Evolutionary conservation across 2,113 vertebrate species (phyloP).

Genomic region (Urocitellus parryii): DNA sequence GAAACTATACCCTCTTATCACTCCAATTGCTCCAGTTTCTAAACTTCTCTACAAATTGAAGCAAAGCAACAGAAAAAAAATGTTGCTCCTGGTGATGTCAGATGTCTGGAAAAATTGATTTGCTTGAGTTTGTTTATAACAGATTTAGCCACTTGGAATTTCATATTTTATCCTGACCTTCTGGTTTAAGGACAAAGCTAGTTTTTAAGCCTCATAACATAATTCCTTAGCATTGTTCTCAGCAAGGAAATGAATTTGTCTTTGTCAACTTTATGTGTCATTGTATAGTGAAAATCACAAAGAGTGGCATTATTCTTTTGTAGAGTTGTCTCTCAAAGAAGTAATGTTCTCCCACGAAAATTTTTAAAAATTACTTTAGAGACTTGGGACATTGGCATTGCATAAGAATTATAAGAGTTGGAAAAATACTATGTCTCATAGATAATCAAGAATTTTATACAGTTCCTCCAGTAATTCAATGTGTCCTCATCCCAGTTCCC

Average conservation of each 20-base stretch:
- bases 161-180: conserved; percentile 64
- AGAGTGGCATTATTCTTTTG: conserved; percentile 46
- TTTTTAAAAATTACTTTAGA: conserved; percentile 61
- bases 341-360: conserved; percentile 55
- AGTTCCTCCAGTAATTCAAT: conserved; percentile 9
- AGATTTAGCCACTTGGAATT: conserved; percentile 24
- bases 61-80: conserved; percentile 12
- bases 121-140: conserved; percentile 42
- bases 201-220: conserved; percentile 47
- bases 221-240: conserved; percentile 37
- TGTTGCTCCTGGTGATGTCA: conserved; percentile 9
- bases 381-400: conserved; percentile 25
- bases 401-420: conserved; percentile 21
- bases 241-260: conserved; percentile 34
- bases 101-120: conserved; percentile 49
- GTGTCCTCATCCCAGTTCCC: not conserved
- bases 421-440: conserved; percentile 60
- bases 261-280: conserved; percentile 56
- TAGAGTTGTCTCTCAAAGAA: conserved; percentile 64
- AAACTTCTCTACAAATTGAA: conserved; percentile 46
- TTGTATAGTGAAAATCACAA: conserved; percentile 39
- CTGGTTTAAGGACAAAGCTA: conserved; percentile 33
- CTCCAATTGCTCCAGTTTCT: not conserved
- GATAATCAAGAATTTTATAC: conserved; percentile 34
- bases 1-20: not conserved